Evolutionary conservation across 1,140 invertebrate genomes (phyloP).

Genomic region (Phenacoccus solenopsis): DNA sequence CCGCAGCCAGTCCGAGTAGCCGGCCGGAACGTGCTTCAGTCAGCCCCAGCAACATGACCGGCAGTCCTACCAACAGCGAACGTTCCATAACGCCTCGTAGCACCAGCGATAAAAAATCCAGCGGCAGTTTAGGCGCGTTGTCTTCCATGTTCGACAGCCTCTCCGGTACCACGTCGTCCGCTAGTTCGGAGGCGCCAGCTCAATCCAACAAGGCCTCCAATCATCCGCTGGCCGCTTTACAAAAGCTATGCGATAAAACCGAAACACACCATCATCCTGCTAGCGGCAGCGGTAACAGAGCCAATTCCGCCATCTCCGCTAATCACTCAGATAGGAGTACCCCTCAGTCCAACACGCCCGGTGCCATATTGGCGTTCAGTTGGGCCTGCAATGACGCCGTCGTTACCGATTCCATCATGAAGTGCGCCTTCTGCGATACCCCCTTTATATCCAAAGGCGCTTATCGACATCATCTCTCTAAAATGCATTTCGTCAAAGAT

Average conservation of each 20-base stretch:
- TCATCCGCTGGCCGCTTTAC: constrained; percentile 80
- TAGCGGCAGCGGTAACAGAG: constrained; percentile 24
- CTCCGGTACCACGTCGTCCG: constrained; percentile 39
- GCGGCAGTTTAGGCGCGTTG: constrained; percentile 60
- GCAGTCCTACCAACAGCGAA: constrained; percentile 58
- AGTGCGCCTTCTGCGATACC: constrained; percentile 92
- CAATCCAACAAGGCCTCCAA: constrained; percentile 51
- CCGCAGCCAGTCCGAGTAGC: constrained; percentile 41
- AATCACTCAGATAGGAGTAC: constrained; percentile 29
- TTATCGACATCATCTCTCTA: constrained; percentile 89
- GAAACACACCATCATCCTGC: constrained; percentile 46
- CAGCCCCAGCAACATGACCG: constrained; percentile 32
- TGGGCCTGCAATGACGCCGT: constrained; percentile 88
- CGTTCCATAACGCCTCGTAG: constrained; percentile 53
- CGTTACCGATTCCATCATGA: constrained; percentile 78
- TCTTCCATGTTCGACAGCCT: constrained; percentile 82
- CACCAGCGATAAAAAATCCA: constrained; percentile 53
- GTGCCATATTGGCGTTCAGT: constrained; percentile 77
- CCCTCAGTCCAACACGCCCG: constrained; percentile 45
- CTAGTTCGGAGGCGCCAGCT: constrained; percentile 35
- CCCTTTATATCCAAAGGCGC: constrained; percentile 93
- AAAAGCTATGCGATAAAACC: constrained; percentile 89
- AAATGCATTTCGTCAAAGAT: constrained; percentile 94
- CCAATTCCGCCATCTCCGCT: constrained; percentile 25
- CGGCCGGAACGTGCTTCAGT: constrained; percentile 34